Base-by-base conservation (phyloP, 2,888 invertebrate species). In the Tuberolachnus salignus region DNA sequence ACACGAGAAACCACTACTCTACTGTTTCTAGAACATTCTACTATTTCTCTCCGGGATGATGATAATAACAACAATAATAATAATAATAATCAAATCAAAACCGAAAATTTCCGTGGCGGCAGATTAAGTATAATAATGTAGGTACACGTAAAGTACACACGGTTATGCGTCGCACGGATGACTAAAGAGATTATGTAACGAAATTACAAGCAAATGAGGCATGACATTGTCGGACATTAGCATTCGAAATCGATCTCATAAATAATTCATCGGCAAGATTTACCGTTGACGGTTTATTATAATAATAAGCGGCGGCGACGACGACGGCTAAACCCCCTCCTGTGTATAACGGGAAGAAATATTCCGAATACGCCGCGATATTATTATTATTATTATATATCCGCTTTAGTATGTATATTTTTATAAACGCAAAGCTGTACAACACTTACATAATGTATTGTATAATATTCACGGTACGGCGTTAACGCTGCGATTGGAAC, bases 211-310 rank as follows among this genome's bases (percentile, higher is more conserved):
- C 67, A 78, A 78, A 78, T 78, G 75, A 78, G 75, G 49, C 75
- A 21, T 67, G 57, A 69, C 67, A 78, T 78, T 67, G 67, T 78
- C 49, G 49, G 67, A 67, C 67, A 78, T 78, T 78, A 67, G 67
- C 67, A 78, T 78, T 78, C 23, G 75, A 69, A 75, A 78, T 78
- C 75, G 75, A 78, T 67, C 67, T 67, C 75, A 78, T 78, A 78
- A 78, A 78, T 78, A 78, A 78, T 78, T 78, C 75, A 78, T 57
- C 67, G 19, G 49, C 75, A 69, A 78, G 75, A 75, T 75, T 75
- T 75, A 66, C 66, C 49, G 75, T 57, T 78, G 75, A 69, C 51
- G 75, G 67, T 78, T 78, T 78, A 78, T 34, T 34, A 34, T 34
- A 34, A 34, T 34, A 34, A 34, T 78, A 78, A 67, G 75, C 57